These are phyloP conservation scores for Gymnorhina tibicen DNA, from an alignment of 2,113 vertebrate genomes.

Conservation along the genomic window DNA sequence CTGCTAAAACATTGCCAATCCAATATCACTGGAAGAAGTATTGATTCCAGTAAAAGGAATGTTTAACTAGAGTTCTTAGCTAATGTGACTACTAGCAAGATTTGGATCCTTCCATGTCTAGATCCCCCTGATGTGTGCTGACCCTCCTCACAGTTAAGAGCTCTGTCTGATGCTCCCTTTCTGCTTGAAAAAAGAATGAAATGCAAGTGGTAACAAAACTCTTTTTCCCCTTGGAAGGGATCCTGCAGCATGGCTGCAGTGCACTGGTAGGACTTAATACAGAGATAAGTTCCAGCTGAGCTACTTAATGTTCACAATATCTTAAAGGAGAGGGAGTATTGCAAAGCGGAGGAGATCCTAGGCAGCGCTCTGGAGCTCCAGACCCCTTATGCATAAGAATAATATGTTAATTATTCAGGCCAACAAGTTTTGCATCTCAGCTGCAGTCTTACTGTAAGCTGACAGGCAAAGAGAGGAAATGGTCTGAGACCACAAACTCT, in stretches of 20 bases:
- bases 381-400: background rate
- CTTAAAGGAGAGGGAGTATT: background rate
- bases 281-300: background rate
- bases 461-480: background rate
- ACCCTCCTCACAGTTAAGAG: background rate
- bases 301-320: background rate
- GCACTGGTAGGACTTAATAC: background rate
- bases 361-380: background rate
- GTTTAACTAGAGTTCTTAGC: background rate
- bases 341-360: background rate
- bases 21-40: background rate
- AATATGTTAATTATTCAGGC: background rate
- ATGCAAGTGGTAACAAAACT: background rate
- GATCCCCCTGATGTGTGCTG: background rate
- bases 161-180: background rate
- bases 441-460: background rate
- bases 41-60: background rate
- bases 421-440: background rate
- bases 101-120: background rate
- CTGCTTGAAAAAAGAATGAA: background rate
- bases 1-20: background rate
- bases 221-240: background rate
- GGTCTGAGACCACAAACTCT: background rate
- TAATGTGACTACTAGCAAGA: background rate
- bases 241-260: background rate